phyloP scores from a whole-genome alignment of 2,113 vertebrate species.

The Nannospalax galili region DNA sequence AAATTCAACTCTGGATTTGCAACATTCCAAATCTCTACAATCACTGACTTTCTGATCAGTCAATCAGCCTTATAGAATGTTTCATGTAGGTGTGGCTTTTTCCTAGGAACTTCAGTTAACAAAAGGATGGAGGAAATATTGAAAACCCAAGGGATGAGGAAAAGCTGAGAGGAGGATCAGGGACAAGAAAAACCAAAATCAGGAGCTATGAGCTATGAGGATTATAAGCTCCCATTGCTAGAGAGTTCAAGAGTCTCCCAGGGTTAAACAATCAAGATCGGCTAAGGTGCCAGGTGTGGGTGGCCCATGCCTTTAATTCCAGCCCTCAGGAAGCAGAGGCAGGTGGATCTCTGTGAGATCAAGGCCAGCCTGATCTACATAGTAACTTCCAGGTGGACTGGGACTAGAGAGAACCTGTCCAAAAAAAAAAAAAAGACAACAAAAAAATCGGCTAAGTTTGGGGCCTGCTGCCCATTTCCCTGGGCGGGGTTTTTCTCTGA shows the following conservation, averaged over 20 bases:
- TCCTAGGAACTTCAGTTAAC: neutral
- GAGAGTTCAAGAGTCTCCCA: neutral
- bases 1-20: neutral
- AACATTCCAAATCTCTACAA: neutral
- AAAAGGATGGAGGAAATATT: neutral
- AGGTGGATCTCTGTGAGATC: too few relatives aligned
- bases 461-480: too few relatives aligned
- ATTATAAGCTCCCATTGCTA: neutral
- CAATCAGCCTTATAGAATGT: neutral
- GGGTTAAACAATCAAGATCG: neutral
- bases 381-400: too few relatives aligned
- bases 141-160: neutral
- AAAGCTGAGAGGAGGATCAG: neutral
- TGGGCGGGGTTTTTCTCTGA: too few relatives aligned
- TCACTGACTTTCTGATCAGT: neutral
- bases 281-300: too few relatives aligned
- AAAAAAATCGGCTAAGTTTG: too few relatives aligned
- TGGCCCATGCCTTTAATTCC: too few relatives aligned
- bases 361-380: too few relatives aligned
- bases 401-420: too few relatives aligned
- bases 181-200: neutral
- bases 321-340: too few relatives aligned
- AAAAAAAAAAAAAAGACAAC: too few relatives aligned
- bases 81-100: neutral
- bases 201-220: neutral